phyloP scores from a whole-genome alignment of 2,113 vertebrate genomes.

The Rhynchomys soricoides region DNA sequence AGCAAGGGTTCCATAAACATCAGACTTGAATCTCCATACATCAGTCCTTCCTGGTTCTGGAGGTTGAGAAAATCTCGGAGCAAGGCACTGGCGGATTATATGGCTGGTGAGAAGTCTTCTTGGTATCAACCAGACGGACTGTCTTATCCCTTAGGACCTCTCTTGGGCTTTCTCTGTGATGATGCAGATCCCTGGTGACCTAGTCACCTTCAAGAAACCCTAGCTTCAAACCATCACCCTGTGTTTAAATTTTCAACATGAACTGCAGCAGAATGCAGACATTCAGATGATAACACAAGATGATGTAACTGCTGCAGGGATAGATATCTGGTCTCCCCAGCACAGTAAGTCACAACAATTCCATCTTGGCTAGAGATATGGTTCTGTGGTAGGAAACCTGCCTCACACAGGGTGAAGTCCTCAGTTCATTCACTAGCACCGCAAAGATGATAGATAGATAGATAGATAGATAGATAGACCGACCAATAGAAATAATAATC shows the following conservation, averaged over 20 bases:
- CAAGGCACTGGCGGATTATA: too few relatives aligned
- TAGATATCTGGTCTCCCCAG: not conserved
- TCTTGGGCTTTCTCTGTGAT: not conserved
- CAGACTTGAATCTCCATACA: not conserved
- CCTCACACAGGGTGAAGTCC: not conserved
- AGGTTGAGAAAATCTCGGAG: not conserved
- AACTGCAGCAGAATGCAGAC: not conserved
- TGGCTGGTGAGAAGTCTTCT: not conserved
- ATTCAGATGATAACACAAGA: not conserved
- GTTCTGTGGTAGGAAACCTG: not conserved
- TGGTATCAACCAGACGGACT: not conserved
- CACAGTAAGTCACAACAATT: not conserved
- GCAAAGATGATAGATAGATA: not conserved
- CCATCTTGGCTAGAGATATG: not conserved
- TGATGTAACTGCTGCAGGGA: not conserved
- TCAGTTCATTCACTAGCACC: not conserved
- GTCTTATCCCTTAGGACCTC: not conserved
- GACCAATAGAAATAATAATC: not conserved
- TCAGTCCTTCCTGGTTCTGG: not conserved
- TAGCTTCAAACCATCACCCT: not conserved
- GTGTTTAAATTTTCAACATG: not conserved
- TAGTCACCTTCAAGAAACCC: not conserved
- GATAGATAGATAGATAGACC: too few relatives aligned
- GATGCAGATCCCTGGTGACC: not conserved
- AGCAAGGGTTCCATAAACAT: not conserved